phyloP scores from a whole-genome alignment of 2,888 invertebrate species.

The Drymonia ruficornis region DNA sequence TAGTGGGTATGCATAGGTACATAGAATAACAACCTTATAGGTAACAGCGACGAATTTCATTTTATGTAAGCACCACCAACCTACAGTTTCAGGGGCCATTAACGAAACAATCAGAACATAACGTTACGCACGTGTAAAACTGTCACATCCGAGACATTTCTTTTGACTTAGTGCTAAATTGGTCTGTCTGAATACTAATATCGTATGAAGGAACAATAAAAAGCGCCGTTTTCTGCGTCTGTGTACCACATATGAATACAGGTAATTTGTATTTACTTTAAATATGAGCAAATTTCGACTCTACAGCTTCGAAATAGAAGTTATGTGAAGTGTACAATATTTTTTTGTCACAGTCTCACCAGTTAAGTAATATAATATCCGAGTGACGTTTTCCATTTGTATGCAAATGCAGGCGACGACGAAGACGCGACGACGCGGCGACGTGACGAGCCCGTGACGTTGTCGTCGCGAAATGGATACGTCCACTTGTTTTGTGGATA shows the following conservation, averaged over 20 bases:
- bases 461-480: conserved; percentile 39
- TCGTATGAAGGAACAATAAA: conserved; percentile 44
- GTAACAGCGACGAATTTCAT: too few relatives aligned
- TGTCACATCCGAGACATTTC: conserved; percentile 13
- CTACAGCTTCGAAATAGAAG: conserved; percentile 25
- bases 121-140: conserved; percentile 7
- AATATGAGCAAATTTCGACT: conserved; percentile 27
- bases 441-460: conserved; percentile 31
- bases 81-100: not conserved
- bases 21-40: too few relatives aligned
- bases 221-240: conserved; percentile 26
- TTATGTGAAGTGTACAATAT: conserved; percentile 21
- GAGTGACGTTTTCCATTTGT: conserved; percentile 74
- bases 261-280: conserved; percentile 24
- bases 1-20: too few relatives aligned
- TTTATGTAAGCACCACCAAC: too few relatives aligned
- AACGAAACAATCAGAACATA: not conserved
- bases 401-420: conserved; percentile 65
- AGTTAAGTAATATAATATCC: conserved; percentile 64
- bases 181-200: conserved; percentile 34
- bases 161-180: conserved; percentile 33
- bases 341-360: conserved; percentile 44
- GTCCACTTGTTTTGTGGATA: too few relatives aligned
- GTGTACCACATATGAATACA: conserved; percentile 29
- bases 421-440: conserved; percentile 32